These are phyloP conservation scores for Pempheris klunzingeri DNA, from an alignment of 2,797 vertebrate genomes.

Conservation along the genomic window DNA sequence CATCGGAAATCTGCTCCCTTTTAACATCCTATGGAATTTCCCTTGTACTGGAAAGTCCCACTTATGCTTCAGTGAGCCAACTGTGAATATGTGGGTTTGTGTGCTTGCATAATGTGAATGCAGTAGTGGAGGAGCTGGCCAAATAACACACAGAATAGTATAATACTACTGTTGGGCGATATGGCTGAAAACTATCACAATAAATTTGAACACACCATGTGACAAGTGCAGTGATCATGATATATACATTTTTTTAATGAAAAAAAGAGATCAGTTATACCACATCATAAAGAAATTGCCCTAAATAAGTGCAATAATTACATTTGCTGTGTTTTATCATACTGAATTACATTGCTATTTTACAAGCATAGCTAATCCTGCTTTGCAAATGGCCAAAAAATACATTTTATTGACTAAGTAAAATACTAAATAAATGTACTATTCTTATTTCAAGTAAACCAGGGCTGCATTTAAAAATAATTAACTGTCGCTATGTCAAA, in stretches of 20 bases:
- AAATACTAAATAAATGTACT: neutral
- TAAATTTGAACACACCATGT: neutral
- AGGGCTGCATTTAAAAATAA: no score
- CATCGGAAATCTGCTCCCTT: constrained; percentile 62
- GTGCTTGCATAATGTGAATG: constrained; percentile 61
- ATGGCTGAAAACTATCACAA: neutral
- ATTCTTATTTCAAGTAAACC: no score
- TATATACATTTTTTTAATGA: no score
- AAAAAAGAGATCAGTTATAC: no score
- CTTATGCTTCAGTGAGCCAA: constrained; percentile 22
- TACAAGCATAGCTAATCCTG: no score
- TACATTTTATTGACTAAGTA: neutral
- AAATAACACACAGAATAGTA: constrained; percentile 70
- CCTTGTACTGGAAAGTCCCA: constrained; percentile 71
- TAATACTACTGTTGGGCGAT: constrained; percentile 44
- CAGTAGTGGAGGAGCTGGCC: constrained; percentile 50
- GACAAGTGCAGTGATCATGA: neutral
- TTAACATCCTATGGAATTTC: constrained; percentile 75
- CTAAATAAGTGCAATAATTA: no score
- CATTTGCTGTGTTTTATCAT: no score
- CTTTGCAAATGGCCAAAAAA: neutral
- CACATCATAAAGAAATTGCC: neutral
- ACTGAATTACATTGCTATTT: no score
- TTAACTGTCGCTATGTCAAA: no score
- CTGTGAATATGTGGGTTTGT: constrained; percentile 34